A percentile compares a stretch with the other conserved stretches of the same genome.
Evolutionary conservation across 2,113 vertebrate species (phyloP).

Genomic region (Miniopterus natalensis): DNA sequence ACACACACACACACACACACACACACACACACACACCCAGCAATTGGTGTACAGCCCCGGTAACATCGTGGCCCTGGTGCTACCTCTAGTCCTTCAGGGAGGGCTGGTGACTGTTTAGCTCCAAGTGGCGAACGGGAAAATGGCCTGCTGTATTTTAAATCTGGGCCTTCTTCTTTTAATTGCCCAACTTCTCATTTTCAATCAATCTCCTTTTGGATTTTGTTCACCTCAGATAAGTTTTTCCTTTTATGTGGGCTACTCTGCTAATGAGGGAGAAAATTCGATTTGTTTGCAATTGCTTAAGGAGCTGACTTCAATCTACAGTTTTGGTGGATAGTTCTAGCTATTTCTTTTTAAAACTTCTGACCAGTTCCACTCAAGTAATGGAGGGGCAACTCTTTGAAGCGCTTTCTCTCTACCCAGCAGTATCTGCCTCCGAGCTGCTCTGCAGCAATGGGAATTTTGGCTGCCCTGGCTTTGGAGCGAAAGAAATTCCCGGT

Average conservation of each 20-base stretch:
- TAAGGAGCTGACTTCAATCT: neutral
- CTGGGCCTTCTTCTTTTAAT: neutral
- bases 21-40: no score
- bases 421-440: neutral
- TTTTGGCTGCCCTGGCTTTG: neutral
- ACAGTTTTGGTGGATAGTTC: neutral
- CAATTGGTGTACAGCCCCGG: neutral
- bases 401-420: neutral
- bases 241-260: neutral
- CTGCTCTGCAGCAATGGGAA: neutral
- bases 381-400: neutral
- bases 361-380: neutral
- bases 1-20: neutral
- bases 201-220: neutral
- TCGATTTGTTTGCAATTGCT: neutral
- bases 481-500: neutral
- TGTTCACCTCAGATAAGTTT: neutral
- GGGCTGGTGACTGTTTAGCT: neutral
- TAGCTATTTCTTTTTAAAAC: neutral
- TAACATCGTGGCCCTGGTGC: neutral
- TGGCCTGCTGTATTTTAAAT: constrained; percentile 2
- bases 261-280: neutral
- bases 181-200: neutral
- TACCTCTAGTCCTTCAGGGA: neutral
- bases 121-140: neutral